Base-by-base conservation (phyloP, 1,140 invertebrate genomes). In the Nephotettix cincticeps region DNA sequence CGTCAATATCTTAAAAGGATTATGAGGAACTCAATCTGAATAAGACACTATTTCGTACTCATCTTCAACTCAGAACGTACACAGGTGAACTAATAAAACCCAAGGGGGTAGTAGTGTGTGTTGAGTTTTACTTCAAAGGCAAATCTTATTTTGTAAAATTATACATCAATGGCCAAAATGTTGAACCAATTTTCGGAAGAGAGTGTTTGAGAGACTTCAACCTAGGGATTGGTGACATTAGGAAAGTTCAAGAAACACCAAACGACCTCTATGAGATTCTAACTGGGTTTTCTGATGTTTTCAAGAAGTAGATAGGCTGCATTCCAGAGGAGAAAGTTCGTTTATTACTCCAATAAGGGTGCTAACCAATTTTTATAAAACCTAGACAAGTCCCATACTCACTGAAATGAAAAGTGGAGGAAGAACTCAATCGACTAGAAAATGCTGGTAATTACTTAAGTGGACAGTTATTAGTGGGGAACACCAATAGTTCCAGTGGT, bases 401-500 rank as follows among this genome's bases (percentile, higher is more conserved):
- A 54, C 21, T 54, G 9, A 54, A 54, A 54, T 11, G 4, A 21
- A 54, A 21, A 19, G 19, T 54, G 4, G 47, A 54, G 23, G 23
- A 54, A 4, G 47, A 54, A 19, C 47, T 54, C 6, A 4, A 54
- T n/a, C 6, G 47, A 54, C 47, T 54, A 54, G 19, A 54, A 21
- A 54, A 54, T 4, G 13, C 23, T n/a, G 47, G 19, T 11, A 54
- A 54, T 54, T 21, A 54, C 6, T 11, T 4, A 54, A 21, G 47
- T 54, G 4, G 47, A 54, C 23, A n/a, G 13, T n/a, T 54, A 11
- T n/a, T 11, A 54, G 6, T 54, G 47, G 47, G 6, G 47, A n/a
- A 54, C 47, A 11, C 47, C 47, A 6, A 54, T 6, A 11, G 47
- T 54, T 99, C 99, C 83, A 4, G 47, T 19, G 6, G 9, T 54